Evolutionary conservation across 2,888 invertebrate species (phyloP).

Genomic region (Agonopterix subpropinquella): DNA sequence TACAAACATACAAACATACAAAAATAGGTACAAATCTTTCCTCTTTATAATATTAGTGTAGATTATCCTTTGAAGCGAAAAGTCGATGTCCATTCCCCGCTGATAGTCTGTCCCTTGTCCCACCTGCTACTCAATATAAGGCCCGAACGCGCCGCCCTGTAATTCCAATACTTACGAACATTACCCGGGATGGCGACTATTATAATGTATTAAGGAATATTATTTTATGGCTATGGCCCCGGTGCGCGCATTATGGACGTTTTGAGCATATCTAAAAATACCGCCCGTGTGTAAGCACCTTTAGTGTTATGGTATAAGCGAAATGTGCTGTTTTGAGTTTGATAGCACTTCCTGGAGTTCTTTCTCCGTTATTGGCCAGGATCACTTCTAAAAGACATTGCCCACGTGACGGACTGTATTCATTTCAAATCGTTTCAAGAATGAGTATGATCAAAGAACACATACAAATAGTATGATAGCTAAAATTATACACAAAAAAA

Average conservation of each 20-base stretch:
- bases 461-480: no score
- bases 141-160: constrained; percentile 65
- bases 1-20: no score
- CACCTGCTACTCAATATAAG: constrained; percentile 43
- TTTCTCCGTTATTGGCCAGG: no score
- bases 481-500: no score
- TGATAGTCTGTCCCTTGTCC: constrained; percentile 16
- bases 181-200: constrained; percentile 70
- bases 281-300: constrained; percentile 42
- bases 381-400: no score
- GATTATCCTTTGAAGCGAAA: no score
- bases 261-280: constrained; percentile 60
- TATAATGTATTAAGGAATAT: constrained; percentile 75
- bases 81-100: constrained; percentile 5
- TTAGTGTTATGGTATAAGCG: constrained; percentile 19
- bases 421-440: no score
- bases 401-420: no score
- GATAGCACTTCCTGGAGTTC: background rate
- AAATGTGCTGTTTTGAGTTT: constrained; percentile 7
- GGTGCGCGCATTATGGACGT: constrained; percentile 53
- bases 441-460: no score
- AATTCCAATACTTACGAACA: constrained; percentile 73
- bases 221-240: constrained; percentile 63
- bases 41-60: no score
- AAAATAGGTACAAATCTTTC: no score